phyloP scores from a whole-genome alignment of 1,140 invertebrate genomes.

The Heliconius congener region DNA sequence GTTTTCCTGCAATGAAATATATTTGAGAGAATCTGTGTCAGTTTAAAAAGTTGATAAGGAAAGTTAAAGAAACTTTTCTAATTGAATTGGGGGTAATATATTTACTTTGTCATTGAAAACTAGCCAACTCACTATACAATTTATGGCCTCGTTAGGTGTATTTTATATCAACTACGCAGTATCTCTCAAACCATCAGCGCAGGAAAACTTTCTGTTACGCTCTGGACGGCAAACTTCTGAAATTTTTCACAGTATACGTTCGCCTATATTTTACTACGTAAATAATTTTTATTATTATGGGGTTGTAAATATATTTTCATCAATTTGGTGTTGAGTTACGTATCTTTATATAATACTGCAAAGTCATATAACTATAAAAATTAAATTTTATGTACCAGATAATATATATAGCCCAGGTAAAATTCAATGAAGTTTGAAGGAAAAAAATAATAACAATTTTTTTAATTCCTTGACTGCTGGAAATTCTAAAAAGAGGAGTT shows the following conservation, averaged over 20 bases:
- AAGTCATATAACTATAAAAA: too few species aligned
- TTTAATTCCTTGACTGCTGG: background rate
- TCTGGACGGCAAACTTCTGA: slow-evolving; percentile 66
- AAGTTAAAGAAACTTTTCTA: slow-evolving; percentile 7
- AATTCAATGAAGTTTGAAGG: background rate
- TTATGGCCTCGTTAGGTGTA: slow-evolving; percentile 16
- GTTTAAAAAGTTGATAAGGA: slow-evolving; percentile 11
- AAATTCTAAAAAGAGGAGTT: background rate
- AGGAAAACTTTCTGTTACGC: slow-evolving; percentile 68
- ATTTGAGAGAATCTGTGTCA: slow-evolving; percentile 51
- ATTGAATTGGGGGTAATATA: slow-evolving; percentile 13
- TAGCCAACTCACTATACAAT: slow-evolving; percentile 6
- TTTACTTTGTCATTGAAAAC: slow-evolving; percentile 11
- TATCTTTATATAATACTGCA: too few species aligned
- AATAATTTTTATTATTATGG: background rate
- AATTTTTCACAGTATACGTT: slow-evolving; percentile 8
- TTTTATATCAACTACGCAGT: slow-evolving; percentile 38
- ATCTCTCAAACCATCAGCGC: slow-evolving; percentile 60
- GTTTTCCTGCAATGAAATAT: slow-evolving; percentile 51
- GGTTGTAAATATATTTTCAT: slow-evolving; percentile 6
- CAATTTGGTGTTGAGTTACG: too few species aligned
- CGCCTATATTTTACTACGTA: background rate
- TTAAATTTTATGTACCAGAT: background rate
- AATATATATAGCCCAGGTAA: background rate
- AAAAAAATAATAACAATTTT: background rate